A percentile compares a stretch with the other conserved stretches of the same genome.
Conservation (phyloP, 2,888 invertebrate species). For the Belgica antarctica region DNA sequence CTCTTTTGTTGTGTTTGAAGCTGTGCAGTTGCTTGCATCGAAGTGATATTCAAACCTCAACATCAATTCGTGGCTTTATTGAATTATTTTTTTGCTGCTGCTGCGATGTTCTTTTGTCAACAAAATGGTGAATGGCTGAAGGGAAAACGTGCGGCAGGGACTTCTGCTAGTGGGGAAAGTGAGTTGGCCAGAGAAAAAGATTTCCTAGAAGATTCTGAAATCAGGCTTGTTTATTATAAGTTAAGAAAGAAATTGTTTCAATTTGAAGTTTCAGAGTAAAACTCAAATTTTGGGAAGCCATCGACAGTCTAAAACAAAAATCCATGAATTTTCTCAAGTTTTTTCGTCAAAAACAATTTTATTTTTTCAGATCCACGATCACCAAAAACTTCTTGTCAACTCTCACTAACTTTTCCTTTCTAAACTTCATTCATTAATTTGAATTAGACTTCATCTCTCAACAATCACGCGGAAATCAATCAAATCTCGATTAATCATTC, state of each 20-base stretch:
- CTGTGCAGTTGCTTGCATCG: slow-evolving; percentile 25
- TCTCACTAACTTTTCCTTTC: too few species aligned
- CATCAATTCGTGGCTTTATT: slow-evolving; percentile 38
- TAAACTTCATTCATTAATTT: slow-evolving; percentile 30
- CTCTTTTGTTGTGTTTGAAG: too few species aligned
- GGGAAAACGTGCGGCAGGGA: not conserved
- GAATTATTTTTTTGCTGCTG: slow-evolving; percentile 10
- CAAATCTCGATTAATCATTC: slow-evolving; percentile 21
- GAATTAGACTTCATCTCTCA: slow-evolving; percentile 5
- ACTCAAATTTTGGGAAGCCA: not conserved
- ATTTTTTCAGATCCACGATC: too few species aligned
- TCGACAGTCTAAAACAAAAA: too few species aligned
- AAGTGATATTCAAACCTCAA: slow-evolving; percentile 28
- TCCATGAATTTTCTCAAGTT: too few species aligned
- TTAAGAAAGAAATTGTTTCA: too few species aligned
- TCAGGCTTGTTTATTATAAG: too few species aligned
- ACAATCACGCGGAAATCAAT: slow-evolving; percentile 35
- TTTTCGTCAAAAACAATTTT: too few species aligned
- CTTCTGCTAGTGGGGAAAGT: too few species aligned
- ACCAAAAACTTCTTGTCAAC: too few species aligned
- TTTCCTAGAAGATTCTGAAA: too few species aligned
- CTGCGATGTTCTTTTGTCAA: not conserved
- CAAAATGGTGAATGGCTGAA: slow-evolving; percentile 12
- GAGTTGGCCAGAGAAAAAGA: too few species aligned
- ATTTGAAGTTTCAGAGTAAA: not conserved